phyloP scores from a whole-genome alignment of 2,888 invertebrate genomes.

The Mythimna impura region DNA sequence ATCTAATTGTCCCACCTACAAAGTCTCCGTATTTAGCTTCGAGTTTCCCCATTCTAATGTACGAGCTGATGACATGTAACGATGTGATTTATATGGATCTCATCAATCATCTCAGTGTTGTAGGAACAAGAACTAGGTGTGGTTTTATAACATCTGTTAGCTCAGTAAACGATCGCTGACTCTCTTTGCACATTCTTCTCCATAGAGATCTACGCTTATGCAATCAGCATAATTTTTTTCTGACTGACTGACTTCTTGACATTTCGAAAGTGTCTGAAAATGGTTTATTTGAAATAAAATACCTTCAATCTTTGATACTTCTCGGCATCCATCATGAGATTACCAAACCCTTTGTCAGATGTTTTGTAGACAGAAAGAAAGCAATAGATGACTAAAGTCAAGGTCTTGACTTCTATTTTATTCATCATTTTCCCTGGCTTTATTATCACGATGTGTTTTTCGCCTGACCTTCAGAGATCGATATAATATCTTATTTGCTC shows the following conservation, averaged over 20 bases:
- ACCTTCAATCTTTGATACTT: no score
- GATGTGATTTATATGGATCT: slow-evolving; percentile 39
- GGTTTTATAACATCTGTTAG: slow-evolving; percentile 20
- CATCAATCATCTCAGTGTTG: slow-evolving; percentile 41
- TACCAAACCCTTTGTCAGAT: not conserved
- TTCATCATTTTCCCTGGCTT: not conserved
- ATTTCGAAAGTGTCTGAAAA: no score
- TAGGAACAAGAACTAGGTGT: slow-evolving; percentile 39
- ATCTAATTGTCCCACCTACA: slow-evolving; percentile 18
- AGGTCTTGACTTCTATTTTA: not conserved
- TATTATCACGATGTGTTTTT: not conserved
- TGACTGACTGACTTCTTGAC: no score
- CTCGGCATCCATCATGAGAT: slow-evolving; percentile 4
- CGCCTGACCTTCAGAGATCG: slow-evolving; percentile 45
- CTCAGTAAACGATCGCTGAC: slow-evolving; percentile 17
- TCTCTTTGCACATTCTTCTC: not conserved
- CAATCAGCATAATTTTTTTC: no score
- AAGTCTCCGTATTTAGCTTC: slow-evolving; percentile 6
- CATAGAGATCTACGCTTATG: no score
- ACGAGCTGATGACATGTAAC: slow-evolving; percentile 33
- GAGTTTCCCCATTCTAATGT: slow-evolving; percentile 12
- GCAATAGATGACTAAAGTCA: not conserved
- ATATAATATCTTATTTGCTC: slow-evolving; percentile 38
- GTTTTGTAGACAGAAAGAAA: not conserved
- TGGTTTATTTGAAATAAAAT: no score